These are phyloP conservation scores for Stenchaetothrips biformis DNA, from an alignment of 2,888 invertebrate genomes.

Conservation along the genomic window DNA sequence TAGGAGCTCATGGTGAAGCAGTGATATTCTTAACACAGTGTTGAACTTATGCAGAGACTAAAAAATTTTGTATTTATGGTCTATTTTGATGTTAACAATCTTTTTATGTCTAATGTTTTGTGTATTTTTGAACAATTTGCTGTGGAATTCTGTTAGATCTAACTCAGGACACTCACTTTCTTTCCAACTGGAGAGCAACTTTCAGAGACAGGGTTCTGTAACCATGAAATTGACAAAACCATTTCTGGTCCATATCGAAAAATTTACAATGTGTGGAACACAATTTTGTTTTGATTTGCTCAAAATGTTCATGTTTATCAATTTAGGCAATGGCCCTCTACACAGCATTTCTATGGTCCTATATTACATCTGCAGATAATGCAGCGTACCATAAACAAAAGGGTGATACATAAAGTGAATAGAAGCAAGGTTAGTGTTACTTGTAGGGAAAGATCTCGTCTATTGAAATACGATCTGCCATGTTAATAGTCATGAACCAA, in stretches of 20 bases:
- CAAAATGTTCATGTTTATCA: conserved; percentile 16
- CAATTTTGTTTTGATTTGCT: conserved; percentile 17
- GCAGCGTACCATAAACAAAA: conserved; percentile 23
- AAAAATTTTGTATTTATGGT: conserved; percentile 20
- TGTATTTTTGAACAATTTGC: conserved; percentile 25
- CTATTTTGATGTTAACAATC: conserved; percentile 25
- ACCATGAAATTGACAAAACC: conserved; percentile 12
- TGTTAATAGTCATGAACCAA: conserved; percentile 25
- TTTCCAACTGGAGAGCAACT: conserved; percentile 18
- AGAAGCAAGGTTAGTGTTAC: conserved; percentile 23
- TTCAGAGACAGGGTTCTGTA: conserved; percentile 21
- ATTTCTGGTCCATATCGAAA: conserved; percentile 19
- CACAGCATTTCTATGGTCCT: conserved; percentile 24
- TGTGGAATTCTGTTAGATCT: conserved; percentile 21
- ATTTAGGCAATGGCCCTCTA: conserved; percentile 20
- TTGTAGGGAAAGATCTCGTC: conserved; percentile 24
- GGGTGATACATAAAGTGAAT: conserved; percentile 21
- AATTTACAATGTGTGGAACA: neutral
- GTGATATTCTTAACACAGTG: conserved; percentile 21
- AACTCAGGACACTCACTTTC: conserved; percentile 24
- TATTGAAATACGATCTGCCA: conserved; percentile 21
- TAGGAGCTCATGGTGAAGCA: conserved; percentile 18
- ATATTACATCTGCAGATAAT: conserved; percentile 7
- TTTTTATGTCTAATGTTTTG: conserved; percentile 25
- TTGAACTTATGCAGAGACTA: conserved; percentile 25